These are phyloP conservation scores for Entelurus aequoreus DNA, from an alignment of 2,113 vertebrate genomes.

Conservation along the genomic window DNA sequence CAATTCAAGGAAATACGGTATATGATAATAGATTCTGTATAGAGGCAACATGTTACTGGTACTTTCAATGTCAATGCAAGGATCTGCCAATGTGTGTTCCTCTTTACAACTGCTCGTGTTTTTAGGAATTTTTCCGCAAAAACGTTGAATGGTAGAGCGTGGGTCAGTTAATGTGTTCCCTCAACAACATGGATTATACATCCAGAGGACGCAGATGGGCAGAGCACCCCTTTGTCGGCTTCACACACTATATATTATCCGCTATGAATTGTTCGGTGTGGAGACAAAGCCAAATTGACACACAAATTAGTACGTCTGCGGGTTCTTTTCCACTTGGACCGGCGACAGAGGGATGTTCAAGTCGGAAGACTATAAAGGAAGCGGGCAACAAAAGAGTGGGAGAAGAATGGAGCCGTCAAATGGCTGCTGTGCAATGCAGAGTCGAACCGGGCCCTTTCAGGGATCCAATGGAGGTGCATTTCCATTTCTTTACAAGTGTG, in stretches of 20 bases:
- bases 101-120: no score
- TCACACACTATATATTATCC: constrained; percentile 10
- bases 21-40: no score
- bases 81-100: no score
- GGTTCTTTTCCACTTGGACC: constrained; percentile 10
- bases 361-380: constrained; percentile 40
- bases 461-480: constrained; percentile 41
- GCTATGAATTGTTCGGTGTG: constrained; percentile 2
- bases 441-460: constrained; percentile 33
- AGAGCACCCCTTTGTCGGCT: constrained; percentile 8
- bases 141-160: background rate
- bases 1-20: no score
- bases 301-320: background rate
- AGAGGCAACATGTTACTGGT: no score
- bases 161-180: constrained; percentile 23
- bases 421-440: constrained; percentile 22
- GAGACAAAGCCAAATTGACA: background rate
- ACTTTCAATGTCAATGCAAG: no score
- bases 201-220: constrained; percentile 23
- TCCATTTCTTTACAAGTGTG: constrained; percentile 64
- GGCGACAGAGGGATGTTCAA: constrained; percentile 37
- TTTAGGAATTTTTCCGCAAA: no score
- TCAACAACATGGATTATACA: constrained; percentile 3
- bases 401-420: constrained; percentile 39
- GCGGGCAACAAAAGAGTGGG: constrained; percentile 39